These are phyloP conservation scores for Sialis lutaria DNA, from an alignment of 2,888 invertebrate genomes.

Conservation along the genomic window DNA sequence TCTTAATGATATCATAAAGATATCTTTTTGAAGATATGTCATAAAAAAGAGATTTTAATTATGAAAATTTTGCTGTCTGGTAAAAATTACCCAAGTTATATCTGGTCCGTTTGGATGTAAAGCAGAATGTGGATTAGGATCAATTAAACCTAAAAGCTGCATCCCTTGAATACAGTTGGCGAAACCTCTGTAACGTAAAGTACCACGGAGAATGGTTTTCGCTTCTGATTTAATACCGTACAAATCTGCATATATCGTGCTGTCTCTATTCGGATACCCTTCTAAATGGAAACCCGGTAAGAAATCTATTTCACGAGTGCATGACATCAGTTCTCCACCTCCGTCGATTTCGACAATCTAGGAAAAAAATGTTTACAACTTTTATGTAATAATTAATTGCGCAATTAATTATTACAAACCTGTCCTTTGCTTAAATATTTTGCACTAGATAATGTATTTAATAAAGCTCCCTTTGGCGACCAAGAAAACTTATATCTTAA, in stretches of 20 bases:
- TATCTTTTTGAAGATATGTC: not conserved
- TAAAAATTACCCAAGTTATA: constrained; percentile 69
- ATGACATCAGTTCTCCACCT: constrained; percentile 79
- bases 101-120: constrained; percentile 93
- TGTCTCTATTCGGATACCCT: constrained; percentile 94
- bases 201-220: constrained; percentile 81
- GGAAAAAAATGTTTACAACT: constrained; percentile 7
- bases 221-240: constrained; percentile 77
- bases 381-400: not conserved
- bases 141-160: constrained; percentile 74
- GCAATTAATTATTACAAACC: constrained; percentile 27
- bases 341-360: constrained; percentile 74
- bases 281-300: constrained; percentile 93
- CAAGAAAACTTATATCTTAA: constrained; percentile 88
- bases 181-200: constrained; percentile 78
- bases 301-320: constrained; percentile 65
- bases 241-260: constrained; percentile 67
- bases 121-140: constrained; percentile 67
- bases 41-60: not conserved
- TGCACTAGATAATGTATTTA: constrained; percentile 80
- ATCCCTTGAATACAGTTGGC: constrained; percentile 75
- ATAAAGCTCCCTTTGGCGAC: constrained; percentile 86
- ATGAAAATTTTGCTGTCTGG: not conserved
- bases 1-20: constrained; percentile 1
- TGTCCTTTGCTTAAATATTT: constrained; percentile 70